phyloP scores from a whole-genome alignment of 2,888 invertebrate species.

The Drosophila nr. perissopoda region DNA sequence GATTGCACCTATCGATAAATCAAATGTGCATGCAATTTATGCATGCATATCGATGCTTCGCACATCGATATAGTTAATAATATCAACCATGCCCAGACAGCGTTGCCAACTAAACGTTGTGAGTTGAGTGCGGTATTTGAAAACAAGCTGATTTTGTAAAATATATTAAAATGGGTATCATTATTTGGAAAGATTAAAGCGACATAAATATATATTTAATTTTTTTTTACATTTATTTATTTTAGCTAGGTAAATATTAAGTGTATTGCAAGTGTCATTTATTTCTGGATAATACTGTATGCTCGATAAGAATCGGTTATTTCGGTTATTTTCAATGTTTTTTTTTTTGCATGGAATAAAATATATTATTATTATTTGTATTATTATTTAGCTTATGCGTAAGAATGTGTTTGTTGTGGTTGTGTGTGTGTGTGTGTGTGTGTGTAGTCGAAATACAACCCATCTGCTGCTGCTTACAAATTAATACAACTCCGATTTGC shows the following conservation, averaged over 20 bases:
- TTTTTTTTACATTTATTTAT: constrained; percentile 54
- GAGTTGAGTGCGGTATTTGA: background rate
- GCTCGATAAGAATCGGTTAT: constrained; percentile 57
- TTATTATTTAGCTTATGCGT: constrained; percentile 48
- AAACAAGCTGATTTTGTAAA: background rate
- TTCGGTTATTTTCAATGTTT: constrained; percentile 41
- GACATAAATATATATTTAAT: constrained; percentile 40
- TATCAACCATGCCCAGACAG: constrained; percentile 32
- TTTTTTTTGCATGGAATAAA: constrained; percentile 65
- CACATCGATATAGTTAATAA: constrained; percentile 22
- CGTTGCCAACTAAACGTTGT: constrained; percentile 33
- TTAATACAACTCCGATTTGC: constrained; percentile 64
- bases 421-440: constrained; percentile 12
- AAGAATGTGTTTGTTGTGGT: constrained; percentile 38
- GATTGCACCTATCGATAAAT: constrained; percentile 35
- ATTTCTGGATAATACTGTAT: constrained; percentile 71
- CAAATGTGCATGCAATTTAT: constrained; percentile 16
- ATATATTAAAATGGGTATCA: constrained; percentile 38
- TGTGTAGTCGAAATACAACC: constrained; percentile 69
- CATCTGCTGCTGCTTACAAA: constrained; percentile 65
- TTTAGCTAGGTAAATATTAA: constrained; percentile 63
- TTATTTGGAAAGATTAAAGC: constrained; percentile 45
- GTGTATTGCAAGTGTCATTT: constrained; percentile 58
- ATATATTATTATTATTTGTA: constrained; percentile 38
- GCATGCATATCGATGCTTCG: background rate